phyloP scores from a whole-genome alignment of 2,888 invertebrate genomes.

The Drosophila picticornis region DNA sequence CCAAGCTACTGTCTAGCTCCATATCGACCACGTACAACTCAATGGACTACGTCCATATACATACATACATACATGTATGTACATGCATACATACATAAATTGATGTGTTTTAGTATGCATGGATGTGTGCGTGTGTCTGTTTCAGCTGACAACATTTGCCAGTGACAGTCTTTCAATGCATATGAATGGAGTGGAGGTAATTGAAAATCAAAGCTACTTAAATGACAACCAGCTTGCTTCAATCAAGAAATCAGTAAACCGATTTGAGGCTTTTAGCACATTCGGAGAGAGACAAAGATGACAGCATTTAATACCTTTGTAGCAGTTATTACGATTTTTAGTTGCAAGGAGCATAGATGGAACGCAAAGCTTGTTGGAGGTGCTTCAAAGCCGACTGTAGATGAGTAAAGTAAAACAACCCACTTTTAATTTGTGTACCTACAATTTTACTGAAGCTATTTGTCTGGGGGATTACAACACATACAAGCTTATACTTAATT shows the following conservation, averaged over 20 bases:
- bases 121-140: conserved; percentile 15
- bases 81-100: conserved; percentile 13
- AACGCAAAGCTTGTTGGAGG: neutral
- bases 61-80: conserved; percentile 1
- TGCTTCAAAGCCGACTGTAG: neutral
- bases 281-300: neutral
- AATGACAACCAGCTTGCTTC: conserved; percentile 34
- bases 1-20: conserved; percentile 40
- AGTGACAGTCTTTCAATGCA: conserved; percentile 62
- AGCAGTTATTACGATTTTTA: neutral
- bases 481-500: neutral
- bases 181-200: conserved; percentile 73
- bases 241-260: conserved; percentile 42
- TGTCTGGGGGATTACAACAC: neutral
- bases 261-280: conserved; percentile 47
- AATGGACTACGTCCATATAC: conserved; percentile 22
- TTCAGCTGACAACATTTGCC: conserved; percentile 50
- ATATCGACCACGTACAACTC: conserved; percentile 48
- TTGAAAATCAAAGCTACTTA: conserved; percentile 73
- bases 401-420: neutral
- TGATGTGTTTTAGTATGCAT: conserved; percentile 3
- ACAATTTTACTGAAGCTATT: neutral
- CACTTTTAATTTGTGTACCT: neutral
- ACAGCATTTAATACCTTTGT: neutral
- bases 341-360: neutral